Percentiles rank a stretch among this genome's conserved stretches.
phyloP scores from a whole-genome alignment of 2,113 vertebrate genomes.

The Hyperopisus bebe region DNA sequence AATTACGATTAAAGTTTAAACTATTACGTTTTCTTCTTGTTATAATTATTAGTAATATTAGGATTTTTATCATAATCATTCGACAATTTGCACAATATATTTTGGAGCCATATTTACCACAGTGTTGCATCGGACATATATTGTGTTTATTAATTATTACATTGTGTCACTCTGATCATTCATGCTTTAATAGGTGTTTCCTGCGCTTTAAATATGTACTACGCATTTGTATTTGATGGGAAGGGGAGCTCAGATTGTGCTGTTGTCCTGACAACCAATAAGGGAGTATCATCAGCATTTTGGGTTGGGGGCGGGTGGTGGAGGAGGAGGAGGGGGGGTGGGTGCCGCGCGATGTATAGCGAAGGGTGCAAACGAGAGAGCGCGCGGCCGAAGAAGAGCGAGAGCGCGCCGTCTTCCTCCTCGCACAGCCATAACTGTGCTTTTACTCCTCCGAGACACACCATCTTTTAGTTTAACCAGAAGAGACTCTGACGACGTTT shows the following conservation, averaged over 20 bases:
- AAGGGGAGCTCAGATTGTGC: conserved; percentile 66
- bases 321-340: conserved; percentile 34
- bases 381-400: conserved; percentile 18
- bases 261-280: conserved; percentile 75
- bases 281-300: conserved; percentile 54
- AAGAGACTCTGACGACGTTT: conserved; percentile 26
- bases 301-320: conserved; percentile 39
- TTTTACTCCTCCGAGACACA: conserved; percentile 44
- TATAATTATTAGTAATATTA: background rate
- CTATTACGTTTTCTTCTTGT: background rate
- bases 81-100: background rate
- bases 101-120: background rate
- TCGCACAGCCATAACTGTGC: conserved; percentile 37
- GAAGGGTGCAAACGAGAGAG: conserved; percentile 30
- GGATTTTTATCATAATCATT: background rate
- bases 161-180: background rate
- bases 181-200: background rate
- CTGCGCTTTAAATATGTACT: conserved; percentile 19
- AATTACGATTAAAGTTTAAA: background rate
- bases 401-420: conserved; percentile 31
- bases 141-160: background rate
- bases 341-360: conserved; percentile 43
- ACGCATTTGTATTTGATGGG: conserved; percentile 47
- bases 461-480: conserved; percentile 48
- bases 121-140: background rate